Base-by-base conservation (phyloP, 2,888 invertebrate species). In the Chrysolina americana region DNA sequence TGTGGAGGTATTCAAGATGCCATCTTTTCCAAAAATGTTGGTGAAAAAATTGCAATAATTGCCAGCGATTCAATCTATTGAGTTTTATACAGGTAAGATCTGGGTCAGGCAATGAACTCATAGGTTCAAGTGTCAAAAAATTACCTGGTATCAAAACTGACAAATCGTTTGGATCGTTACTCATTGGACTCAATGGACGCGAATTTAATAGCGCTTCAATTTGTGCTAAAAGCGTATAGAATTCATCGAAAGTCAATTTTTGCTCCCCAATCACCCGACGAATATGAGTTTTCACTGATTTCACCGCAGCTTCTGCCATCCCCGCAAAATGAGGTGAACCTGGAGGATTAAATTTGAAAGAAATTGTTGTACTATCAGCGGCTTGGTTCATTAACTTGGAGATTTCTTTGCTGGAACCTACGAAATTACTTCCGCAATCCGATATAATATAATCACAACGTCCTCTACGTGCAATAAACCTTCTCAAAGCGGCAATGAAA, bases 111-210 rank as follows among this genome's bases (percentile, higher is more conserved):
- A 53, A 9, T 17, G 70, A 15, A 23, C 15, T 28, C 13, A 80
- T 56, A 9, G 71, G 70, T 63, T 75, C 70, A 44, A 70, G 15
- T 6, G 66, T 80, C 10, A 80, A 73, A 69, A 84, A 83, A 74
- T 84, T 82, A 47, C 73, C 79, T 0, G 83, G 82, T 2, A 82
- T 83, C 0, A 84, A 73, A 21, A 76, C 70, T 15, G 65, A 59
- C 21, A 78, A 59, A 68, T 83, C 80, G 72, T 76, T 77, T 1
- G 81, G 83, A 76, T 83, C 81, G 64, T 62, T 63, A 53, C 76
- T 77, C 1, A 82, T 4, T 6, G 80, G 76, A 11, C 63, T 71
- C 2, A 86, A 68, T 9, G 85, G 85, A 13, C 85, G 70, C 1
- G 82, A 85, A 73, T 86, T 85, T n/a, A n/a, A n/a, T n/a, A n/a